Evolutionary conservation across 2,113 vertebrate genomes (phyloP), one percentile per base, ranked within the genome.

Genomic region (Ancistrus triradiatus): DNA sequence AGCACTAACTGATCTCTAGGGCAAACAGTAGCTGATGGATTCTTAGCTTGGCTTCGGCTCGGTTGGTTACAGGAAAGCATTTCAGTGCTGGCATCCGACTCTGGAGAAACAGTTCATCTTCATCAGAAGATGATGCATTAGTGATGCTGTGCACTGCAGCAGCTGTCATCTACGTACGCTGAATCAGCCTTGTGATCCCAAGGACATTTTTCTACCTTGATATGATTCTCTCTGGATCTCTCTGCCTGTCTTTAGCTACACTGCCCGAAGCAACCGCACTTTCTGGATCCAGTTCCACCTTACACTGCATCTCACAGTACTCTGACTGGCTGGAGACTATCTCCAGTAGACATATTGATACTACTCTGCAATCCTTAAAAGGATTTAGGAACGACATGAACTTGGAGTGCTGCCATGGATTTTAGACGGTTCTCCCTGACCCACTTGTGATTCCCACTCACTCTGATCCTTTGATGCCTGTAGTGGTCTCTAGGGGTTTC

Each of bases 171-270:
- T 52, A 25, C 17, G 7, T 6, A 31, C 15, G 4, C 51, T 37
- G 18, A 55, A 37, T 55, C 51, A 55, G 13, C 51, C 27, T 25
- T 28, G 48, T 51, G 25, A 49, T 49, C 22, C 22, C 22, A 49
- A 49, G n/a, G 22, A 25, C 6, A n/a, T 49, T 49, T 46, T 25
- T 49, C n/a, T 27, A 15, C 50, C 18, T 53, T 53, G 8, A n/a
- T 51, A 51, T 28, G 24, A 31, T 28, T 31, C 17, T 53, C 10
- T 31, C 27, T 35, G 17, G 9, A 7, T 28, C 4, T 3, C 27
- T 7, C 49, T 35, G 50, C 17, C 33, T 27, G 18, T 33, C 17
- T 17, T 6, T 33, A 35, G 18, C 28, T 19, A 15, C 28, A 31
- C 28, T 52, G 50, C 50, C 50, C 31, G 17, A 18, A 35, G 50